A percentile compares a stretch with the other conserved stretches of the same genome.
phyloP scores from a whole-genome alignment of 2,797 vertebrate species.

The Columba guinea region DNA sequence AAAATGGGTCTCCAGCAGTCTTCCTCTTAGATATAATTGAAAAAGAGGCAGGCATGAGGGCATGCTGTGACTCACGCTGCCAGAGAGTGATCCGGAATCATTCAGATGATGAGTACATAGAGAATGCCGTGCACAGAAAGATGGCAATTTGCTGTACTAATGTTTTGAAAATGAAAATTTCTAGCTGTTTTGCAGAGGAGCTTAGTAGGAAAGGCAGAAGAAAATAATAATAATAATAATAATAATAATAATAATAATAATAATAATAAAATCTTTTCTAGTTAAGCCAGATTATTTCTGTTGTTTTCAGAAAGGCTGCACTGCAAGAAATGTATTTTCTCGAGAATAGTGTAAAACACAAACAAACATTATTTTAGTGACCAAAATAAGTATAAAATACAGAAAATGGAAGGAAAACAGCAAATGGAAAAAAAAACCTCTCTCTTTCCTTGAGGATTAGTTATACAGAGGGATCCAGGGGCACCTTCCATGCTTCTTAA shows the following conservation, averaged over 20 bases:
- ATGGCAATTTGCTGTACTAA: slow-evolving; percentile 75
- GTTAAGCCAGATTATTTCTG: slow-evolving; percentile 51
- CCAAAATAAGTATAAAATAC: slow-evolving; percentile 3
- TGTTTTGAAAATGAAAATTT: slow-evolving; percentile 77
- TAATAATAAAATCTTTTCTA: not conserved
- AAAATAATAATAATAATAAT: not conserved
- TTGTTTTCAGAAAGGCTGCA: slow-evolving; percentile 7
- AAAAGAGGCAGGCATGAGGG: slow-evolving; percentile 76
- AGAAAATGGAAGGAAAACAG: not conserved
- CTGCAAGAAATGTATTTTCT: slow-evolving; percentile 19
- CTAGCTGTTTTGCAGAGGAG: slow-evolving; percentile 66
- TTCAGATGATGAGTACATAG: slow-evolving; percentile 74
- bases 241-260: not conserved
- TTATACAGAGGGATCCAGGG: not conserved
- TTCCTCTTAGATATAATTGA: slow-evolving; percentile 78
- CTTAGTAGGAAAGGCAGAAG: slow-evolving; percentile 62
- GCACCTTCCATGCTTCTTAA: not conserved
- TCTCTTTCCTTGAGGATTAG: not conserved
- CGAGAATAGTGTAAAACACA: not conserved
- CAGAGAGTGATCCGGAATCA: slow-evolving; percentile 72
- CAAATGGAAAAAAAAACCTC: not conserved
- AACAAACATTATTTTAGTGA: not conserved
- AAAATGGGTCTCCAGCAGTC: slow-evolving; percentile 69
- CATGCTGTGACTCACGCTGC: slow-evolving; percentile 68
- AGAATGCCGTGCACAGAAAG: slow-evolving; percentile 71